Evolutionary conservation across 2,797 vertebrate genomes (phyloP).

Genomic region (Tympanoctomys barrerae): DNA sequence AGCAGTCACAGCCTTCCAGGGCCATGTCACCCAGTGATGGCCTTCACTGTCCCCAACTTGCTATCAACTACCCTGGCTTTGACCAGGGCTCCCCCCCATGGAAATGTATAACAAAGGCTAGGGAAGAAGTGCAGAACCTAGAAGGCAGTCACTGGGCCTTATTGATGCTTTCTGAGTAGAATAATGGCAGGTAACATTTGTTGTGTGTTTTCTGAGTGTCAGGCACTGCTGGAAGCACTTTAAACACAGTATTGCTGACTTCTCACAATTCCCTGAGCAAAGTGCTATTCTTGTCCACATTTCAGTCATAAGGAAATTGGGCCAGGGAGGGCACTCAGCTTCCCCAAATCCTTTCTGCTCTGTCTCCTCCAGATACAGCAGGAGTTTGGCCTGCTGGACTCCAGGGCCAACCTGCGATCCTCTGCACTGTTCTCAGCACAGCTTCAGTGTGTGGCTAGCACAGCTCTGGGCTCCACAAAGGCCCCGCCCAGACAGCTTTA

Average conservation of each 20-base stretch:
- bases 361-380: fast-evolving
- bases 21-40: neutral
- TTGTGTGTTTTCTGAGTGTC: neutral
- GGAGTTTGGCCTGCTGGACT: neutral
- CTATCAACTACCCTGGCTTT: neutral
- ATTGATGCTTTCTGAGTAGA: neutral
- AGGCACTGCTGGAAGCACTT: neutral
- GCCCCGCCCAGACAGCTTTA: too few species aligned
- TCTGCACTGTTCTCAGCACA: neutral
- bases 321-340: neutral
- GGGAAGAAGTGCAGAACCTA: neutral
- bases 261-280: neutral
- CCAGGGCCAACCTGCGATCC: neutral
- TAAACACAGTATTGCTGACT: neutral
- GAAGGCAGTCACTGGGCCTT: neutral
- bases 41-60: neutral
- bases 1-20: neutral
- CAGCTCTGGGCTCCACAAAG: neutral
- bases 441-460: fast-evolving
- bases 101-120: neutral
- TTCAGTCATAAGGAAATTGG: neutral
- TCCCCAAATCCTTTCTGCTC: neutral
- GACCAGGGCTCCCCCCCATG: neutral
- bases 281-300: neutral
- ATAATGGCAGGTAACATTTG: neutral